Evolutionary conservation across 2,888 invertebrate species (phyloP), one percentile per base, ranked within the genome.

Genomic region (Lepidonotus clava): DNA sequence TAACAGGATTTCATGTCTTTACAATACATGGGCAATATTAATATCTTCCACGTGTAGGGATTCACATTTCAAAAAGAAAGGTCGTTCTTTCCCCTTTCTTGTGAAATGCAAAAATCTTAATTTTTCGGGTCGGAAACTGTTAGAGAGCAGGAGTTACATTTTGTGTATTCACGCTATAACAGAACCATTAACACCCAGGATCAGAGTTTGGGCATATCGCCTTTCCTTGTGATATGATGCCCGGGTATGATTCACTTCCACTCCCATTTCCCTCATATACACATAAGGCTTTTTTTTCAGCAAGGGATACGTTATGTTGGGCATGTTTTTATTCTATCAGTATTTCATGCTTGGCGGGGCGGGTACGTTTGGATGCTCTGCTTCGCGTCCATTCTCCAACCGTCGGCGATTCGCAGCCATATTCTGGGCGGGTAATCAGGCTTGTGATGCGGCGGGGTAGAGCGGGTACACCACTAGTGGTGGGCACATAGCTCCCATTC

Each of bases 401-500:
- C 14, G 80, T 46, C 46, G 80, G 34, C 80, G 41, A 80, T 51
- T 51, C 41, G 80, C 51, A 1, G 80, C 41, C 80, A 28, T 51
- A 80, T 80, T 80, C 46, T 46, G 80, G 8, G 41, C 2, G 80
- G 28, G 41, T 80, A 80, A 80, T 80, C 46, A 80, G 34, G 80
- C 80, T 14, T 14, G 80, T 80, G 80, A 80, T 80, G 51, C 28
- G 80, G 46, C 51, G 51, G 80, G 80, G 80, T 24, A 36, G 46
- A 41, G 41, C 28, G 80, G 80, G 80, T 80, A 51, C 80, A 80
- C 28, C 46, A 11, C 41, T 80, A 80, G 80, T 80, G 80, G 80
- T 80, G 51, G 80, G 80, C 80, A 80, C 41, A 80, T 80, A 80
- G 80, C 80, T 80, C 46, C 80, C 80, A 80, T 80, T 46, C 80